Evolutionary conservation across 1,140 invertebrate genomes (phyloP).

Genomic region (Lepidurus couesii): DNA sequence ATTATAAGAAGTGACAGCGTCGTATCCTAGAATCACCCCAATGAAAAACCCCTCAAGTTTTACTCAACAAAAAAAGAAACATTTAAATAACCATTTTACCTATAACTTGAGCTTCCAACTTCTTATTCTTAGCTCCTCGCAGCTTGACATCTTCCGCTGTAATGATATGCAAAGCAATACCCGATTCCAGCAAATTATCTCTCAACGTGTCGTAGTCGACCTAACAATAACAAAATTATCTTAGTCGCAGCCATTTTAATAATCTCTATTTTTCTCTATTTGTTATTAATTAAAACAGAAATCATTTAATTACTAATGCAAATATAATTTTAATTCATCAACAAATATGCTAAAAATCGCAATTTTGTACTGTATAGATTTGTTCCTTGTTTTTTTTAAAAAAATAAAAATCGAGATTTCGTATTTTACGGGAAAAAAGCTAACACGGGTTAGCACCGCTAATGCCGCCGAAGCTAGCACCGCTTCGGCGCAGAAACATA

Average conservation of each 20-base stretch:
- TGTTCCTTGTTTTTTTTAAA: no score
- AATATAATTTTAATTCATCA: not conserved
- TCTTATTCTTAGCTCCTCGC: not conserved
- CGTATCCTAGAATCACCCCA: not conserved
- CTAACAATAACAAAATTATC: not conserved
- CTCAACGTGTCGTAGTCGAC: not conserved
- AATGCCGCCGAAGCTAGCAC: no score
- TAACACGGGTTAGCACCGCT: no score
- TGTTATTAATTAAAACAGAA: not conserved
- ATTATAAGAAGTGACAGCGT: not conserved
- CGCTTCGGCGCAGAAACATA: no score
- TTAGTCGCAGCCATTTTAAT: not conserved
- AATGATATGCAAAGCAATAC: not conserved
- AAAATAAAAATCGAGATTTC: no score
- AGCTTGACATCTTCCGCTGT: not conserved
- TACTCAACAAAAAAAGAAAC: no score
- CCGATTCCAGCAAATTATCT: not conserved
- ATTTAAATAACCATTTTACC: not conserved
- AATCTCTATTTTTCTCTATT: not conserved
- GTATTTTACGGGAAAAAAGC: no score
- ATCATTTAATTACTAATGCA: not conserved
- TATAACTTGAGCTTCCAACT: slow-evolving; percentile 1
- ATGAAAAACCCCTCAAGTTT: not conserved
- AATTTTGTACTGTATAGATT: no score
- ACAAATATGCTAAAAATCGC: no score